Conservation (phyloP, 2,888 invertebrate genomes). For the Ashinkailepas kermadecensis region DNA sequence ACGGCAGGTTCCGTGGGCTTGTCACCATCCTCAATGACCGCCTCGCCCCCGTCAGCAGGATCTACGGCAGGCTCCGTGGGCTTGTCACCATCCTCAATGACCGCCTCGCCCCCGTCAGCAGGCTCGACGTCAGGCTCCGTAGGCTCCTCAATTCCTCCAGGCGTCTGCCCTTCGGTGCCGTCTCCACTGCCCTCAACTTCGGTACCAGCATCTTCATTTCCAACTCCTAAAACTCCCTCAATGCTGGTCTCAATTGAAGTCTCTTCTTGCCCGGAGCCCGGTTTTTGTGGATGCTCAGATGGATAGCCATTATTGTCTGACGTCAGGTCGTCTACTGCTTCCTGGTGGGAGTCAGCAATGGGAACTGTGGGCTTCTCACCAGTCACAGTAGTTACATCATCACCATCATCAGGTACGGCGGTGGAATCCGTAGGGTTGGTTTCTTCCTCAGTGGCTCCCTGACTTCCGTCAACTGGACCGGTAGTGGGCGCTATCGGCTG, state of each 20-base stretch:
- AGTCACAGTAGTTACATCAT: constrained; percentile 30
- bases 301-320: too few species aligned
- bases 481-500: background rate
- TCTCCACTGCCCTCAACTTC: constrained; percentile 29
- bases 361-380: too few species aligned
- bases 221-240: background rate
- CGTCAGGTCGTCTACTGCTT: background rate
- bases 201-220: constrained; percentile 30
- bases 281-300: background rate
- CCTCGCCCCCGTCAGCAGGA: background rate
- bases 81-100: background rate
- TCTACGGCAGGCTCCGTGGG: background rate
- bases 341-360: background rate
- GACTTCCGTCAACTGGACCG: too few species aligned
- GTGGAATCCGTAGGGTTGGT: constrained; percentile 23
- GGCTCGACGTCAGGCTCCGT: background rate
- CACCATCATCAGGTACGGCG: constrained; percentile 21
- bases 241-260: background rate
- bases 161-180: background rate
- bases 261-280: background rate
- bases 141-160: background rate
- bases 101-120: background rate
- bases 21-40: background rate
- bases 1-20: constrained; percentile 2
- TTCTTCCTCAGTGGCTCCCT: constrained; percentile 17